Base-by-base conservation (phyloP, 2,888 invertebrate species). In the Parnassius mnemosyne region DNA sequence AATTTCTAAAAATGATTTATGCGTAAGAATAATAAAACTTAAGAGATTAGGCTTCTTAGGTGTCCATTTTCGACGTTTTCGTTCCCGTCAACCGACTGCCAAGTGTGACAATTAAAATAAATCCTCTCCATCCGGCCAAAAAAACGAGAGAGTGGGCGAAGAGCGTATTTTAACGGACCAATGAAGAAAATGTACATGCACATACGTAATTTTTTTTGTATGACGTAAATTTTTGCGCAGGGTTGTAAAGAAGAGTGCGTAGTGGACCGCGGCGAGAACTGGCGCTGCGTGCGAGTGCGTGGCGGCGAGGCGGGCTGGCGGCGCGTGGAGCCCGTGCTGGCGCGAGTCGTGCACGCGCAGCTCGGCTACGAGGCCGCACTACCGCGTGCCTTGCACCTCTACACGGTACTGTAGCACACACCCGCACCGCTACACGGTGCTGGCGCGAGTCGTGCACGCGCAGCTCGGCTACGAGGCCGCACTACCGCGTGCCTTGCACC, bases 221-320 rank as follows among this genome's bases (percentile, higher is more conserved):
- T 43, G 43, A 43, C 43, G 11, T 43, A 43, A 11, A 43, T 43
- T 11, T 43, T 11, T 43, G 10, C 10, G 12, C 84, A 96, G 94
- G 96, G 96, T 2, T 97, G 96, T 95, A 96, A 96, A 80, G 94
- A 95, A 53, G 97, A 97, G 81, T 93, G 93, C 47, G 69, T 90
- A 7, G 85, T 88, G 9, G 88, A 85, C 11, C 69, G 69, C 0
- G 73, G 72, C 9, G 81, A 67, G 0, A 61, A 53, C 0, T 77
- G 74, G 0, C 84, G 90, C 0, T 81, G 81, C 34, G 65, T 90
- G 3, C 74, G 84, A 1, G 77, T 90, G 13, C 81, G 92, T 0
- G 86, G 87, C 11, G 83, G 83, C 0, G 81, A 80, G 1, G n/a
- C 73, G 0, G 85, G 81, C 53, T 92, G 92, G 92, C 74, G 69